phyloP scores from a whole-genome alignment of 2,797 vertebrate species.

The Muscicapa comitata region DNA sequence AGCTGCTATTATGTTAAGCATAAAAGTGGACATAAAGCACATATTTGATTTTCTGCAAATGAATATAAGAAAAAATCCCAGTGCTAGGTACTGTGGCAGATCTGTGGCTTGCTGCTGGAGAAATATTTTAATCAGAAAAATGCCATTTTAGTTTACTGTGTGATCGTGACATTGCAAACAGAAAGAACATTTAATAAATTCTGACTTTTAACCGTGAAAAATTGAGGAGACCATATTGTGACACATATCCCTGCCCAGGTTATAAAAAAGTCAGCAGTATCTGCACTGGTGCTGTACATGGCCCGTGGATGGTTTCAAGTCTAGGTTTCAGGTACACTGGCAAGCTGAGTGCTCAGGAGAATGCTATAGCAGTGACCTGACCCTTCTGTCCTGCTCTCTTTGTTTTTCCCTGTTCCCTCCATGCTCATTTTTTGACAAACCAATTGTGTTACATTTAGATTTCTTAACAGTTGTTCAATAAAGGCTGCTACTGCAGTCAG shows the following conservation, averaged over 20 bases:
- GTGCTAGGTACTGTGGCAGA: background rate
- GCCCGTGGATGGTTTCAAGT: background rate
- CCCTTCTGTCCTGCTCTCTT: background rate
- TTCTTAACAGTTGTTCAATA: background rate
- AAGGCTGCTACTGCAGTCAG: background rate
- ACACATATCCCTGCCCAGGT: background rate
- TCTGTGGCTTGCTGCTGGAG: background rate
- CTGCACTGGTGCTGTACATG: background rate
- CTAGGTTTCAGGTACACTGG: background rate
- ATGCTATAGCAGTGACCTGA: background rate
- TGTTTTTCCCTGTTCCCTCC: background rate
- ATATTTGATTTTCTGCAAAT: conserved; percentile 2
- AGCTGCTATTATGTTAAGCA: background rate
- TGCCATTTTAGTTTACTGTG: background rate
- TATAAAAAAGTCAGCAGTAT: background rate
- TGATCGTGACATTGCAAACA: background rate
- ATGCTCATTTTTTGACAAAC: background rate
- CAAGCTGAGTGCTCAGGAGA: background rate
- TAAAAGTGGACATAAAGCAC: background rate
- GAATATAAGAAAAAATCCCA: background rate
- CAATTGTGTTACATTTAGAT: background rate
- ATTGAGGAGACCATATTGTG: background rate
- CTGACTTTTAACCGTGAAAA: background rate
- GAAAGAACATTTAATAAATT: background rate
- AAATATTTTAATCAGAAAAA: background rate